Evolutionary conservation across 23 tunicate species (phyloP), one percentile per base, ranked within the genome.

Genomic region (Botrylloides violaceus): DNA sequence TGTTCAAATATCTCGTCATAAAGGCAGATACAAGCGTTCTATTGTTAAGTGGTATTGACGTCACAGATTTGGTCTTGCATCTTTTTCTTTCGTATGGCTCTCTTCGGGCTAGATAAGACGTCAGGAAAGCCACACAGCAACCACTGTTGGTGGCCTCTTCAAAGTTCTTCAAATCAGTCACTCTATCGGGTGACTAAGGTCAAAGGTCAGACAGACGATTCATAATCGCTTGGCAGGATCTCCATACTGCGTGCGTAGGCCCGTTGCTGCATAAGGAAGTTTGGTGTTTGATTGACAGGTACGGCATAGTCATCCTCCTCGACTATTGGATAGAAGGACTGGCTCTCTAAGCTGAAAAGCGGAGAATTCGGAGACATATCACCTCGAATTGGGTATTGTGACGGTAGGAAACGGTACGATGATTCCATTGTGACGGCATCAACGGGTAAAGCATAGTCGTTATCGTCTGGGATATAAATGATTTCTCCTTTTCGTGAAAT

Each of bases 401-500:
- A 60, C 65, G 15, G 19, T 60, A 22, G 22, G 23, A 12, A 15
- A 15, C 21, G 1, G 27, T 12, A 1, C 15, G 65, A 60, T 20
- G 1, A 60, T 22, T 20, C 22, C n/a, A n/a, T n/a, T 60, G 1
- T 60, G 19, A 60, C 0, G 27, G 30, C 29, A 60, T 60, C 65
- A 28, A 60, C 15, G 12, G 74, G 74, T 25, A 37, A n/a, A 1
- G 74, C 43, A 25, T 68, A 68, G 1, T 0, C 74, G 74, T 68
- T 26, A 26, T 68, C 74, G 29, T 39, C 58, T 68, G 74, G 74
- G 7, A 68, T n/a, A 28, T 35, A 19, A 20, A 68, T 43, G 37
- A 68, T 43, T 2, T 68, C 74, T 24, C 74, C 74, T 37, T 15
- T 36, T 15, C 74, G 29, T 28, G 74, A 68, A 21, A 36, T 37